Conservation (phyloP, 2,113 vertebrate species). For the Albula goreensis region DNA sequence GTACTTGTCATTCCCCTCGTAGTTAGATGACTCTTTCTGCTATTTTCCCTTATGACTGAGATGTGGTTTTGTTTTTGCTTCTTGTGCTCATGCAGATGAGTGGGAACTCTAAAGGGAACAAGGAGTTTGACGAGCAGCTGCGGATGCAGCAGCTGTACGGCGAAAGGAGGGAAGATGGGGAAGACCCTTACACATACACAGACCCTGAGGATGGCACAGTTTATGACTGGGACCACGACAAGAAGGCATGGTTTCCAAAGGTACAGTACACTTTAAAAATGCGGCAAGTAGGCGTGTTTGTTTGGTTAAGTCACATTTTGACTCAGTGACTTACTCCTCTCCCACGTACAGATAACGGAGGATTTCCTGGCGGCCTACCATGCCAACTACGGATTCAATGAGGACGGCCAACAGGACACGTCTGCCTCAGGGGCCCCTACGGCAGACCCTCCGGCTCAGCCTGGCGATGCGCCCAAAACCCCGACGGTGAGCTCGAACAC, state of each 20-base stretch:
- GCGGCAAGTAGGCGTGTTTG: neutral
- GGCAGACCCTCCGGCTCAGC: slow-evolving; percentile 43
- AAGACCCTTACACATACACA: slow-evolving; percentile 72
- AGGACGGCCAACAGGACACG: slow-evolving; percentile 67
- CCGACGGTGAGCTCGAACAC: slow-evolving; percentile 44
- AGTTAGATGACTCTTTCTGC: neutral
- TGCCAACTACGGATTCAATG: slow-evolving; percentile 87
- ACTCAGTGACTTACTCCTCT: neutral
- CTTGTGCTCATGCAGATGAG: slow-evolving; percentile 57
- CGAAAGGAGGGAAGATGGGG: slow-evolving; percentile 50
- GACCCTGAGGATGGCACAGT: slow-evolving; percentile 83
- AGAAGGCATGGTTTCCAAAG: slow-evolving; percentile 95
- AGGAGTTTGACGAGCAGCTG: slow-evolving; percentile 88
- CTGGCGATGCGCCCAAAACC: slow-evolving; percentile 34
- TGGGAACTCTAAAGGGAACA: slow-evolving; percentile 65
- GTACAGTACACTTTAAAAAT: slow-evolving; percentile 57
- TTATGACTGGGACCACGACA: slow-evolving; percentile 91
- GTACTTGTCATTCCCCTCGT: neutral
- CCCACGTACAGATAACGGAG: slow-evolving; percentile 82
- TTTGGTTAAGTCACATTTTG: neutral
- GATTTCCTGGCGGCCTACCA: slow-evolving; percentile 93
- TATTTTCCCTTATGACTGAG: neutral
- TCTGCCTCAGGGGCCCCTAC: slow-evolving; percentile 40
- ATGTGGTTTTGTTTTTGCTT: neutral
- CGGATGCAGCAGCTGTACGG: slow-evolving; percentile 83